These are phyloP conservation scores for Hydrophis major DNA, from an alignment of 2,797 vertebrate genomes.

Conservation along the genomic window DNA sequence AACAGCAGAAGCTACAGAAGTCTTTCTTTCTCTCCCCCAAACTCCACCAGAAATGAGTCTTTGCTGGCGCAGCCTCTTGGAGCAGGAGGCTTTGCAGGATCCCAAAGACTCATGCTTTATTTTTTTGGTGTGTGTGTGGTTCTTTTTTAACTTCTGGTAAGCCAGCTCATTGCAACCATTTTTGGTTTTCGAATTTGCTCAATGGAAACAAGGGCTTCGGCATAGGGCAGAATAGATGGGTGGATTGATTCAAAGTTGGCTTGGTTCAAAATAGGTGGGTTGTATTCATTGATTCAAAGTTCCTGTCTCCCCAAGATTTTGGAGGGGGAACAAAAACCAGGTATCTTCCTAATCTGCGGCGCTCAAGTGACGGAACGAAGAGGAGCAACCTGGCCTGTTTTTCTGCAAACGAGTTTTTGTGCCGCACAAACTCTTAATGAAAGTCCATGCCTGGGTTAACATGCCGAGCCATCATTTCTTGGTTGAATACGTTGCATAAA, in stretches of 20 bases:
- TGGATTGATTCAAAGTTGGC: not conserved
- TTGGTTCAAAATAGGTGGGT: not conserved
- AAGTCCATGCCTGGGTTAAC: not conserved
- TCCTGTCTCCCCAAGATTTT: not conserved
- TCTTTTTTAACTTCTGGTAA: not conserved
- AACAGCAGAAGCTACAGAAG: too few relatives aligned
- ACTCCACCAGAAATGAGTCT: too few relatives aligned
- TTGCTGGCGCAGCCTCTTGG: too few relatives aligned
- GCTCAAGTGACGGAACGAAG: not conserved
- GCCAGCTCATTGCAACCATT: not conserved
- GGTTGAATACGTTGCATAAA: not conserved
- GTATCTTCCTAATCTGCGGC: not conserved
- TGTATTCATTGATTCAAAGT: not conserved
- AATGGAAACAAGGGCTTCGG: not conserved
- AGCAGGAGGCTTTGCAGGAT: too few relatives aligned
- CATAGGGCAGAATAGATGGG: not conserved
- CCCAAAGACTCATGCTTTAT: not conserved
- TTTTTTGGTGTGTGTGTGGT: not conserved
- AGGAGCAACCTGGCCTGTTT: not conserved
- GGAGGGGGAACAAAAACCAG: not conserved
- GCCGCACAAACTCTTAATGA: not conserved
- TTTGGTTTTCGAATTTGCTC: not conserved
- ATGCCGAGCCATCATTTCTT: not conserved
- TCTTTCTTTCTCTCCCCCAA: too few relatives aligned
- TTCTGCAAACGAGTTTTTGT: not conserved